These are phyloP conservation scores for Hanleya hanleyi DNA, from an alignment of 2,888 invertebrate genomes.

Conservation along the genomic window DNA sequence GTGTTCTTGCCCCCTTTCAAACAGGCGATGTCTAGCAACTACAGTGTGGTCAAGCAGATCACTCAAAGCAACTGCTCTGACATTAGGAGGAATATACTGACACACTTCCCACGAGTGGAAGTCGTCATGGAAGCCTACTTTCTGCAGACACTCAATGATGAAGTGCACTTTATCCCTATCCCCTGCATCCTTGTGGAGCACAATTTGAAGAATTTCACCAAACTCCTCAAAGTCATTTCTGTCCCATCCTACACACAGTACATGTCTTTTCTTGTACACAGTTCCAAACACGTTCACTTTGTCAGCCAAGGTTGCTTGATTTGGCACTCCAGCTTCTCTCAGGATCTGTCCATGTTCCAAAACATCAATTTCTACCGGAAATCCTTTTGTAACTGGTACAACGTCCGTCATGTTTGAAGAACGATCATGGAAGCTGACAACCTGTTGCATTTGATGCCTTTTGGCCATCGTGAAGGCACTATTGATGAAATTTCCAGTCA, in stretches of 20 bases:
- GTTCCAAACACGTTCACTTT: neutral
- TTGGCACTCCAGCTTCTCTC: neutral
- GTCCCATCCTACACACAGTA: neutral
- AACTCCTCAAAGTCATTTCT: neutral
- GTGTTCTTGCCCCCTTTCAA: too few relatives aligned
- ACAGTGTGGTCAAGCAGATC: too few relatives aligned
- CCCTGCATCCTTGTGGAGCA: too few relatives aligned
- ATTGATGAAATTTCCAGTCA: conserved; percentile 1
- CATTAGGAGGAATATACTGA: too few relatives aligned
- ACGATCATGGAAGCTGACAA: neutral
- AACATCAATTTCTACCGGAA: neutral
- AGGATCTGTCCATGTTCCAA: neutral
- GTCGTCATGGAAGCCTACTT: neutral
- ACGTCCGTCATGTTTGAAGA: neutral
- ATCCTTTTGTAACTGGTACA: neutral
- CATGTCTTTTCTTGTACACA: neutral
- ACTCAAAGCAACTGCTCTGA: too few relatives aligned
- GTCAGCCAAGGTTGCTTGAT: neutral
- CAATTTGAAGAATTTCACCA: neutral
- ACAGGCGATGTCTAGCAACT: too few relatives aligned
- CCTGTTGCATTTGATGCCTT: neutral
- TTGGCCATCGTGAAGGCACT: neutral
- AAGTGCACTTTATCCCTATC: neutral
- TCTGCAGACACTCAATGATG: neutral
- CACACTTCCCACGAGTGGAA: neutral